Conservation (phyloP, 2,113 vertebrate species). For the Psammodynastes pulverulentus region DNA sequence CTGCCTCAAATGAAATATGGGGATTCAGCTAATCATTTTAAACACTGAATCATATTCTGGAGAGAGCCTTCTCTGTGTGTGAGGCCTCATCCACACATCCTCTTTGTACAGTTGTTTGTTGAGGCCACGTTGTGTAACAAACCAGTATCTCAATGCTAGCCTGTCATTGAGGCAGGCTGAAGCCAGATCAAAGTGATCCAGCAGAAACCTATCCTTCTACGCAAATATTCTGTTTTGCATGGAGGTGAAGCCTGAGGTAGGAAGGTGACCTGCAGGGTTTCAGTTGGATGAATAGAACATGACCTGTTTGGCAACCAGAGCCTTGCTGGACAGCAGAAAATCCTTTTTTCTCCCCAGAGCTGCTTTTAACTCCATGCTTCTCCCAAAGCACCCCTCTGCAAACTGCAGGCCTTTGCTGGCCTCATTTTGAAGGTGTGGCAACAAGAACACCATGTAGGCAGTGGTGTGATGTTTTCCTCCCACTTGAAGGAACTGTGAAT, state of each 20-base stretch:
- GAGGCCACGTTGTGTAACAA: neutral
- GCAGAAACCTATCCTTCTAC: neutral
- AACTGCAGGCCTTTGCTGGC: neutral
- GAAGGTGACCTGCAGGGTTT: neutral
- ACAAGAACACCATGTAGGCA: neutral
- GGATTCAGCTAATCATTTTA: neutral
- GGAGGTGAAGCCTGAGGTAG: neutral
- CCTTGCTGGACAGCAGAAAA: neutral
- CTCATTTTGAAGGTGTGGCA: neutral
- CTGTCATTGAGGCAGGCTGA: neutral
- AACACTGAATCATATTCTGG: neutral
- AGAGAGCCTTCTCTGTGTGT: neutral
- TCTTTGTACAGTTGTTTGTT: neutral
- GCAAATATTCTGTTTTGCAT: neutral
- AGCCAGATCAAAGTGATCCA: neutral
- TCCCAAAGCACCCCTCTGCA: neutral
- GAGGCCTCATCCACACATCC: neutral
- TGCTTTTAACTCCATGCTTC: neutral
- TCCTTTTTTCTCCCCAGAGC: neutral
- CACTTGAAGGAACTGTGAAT: neutral
- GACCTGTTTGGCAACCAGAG: neutral
- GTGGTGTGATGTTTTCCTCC: neutral
- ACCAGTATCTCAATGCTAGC: neutral
- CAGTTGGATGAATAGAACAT: neutral
- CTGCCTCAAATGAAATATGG: neutral